A percentile compares a stretch with the other conserved stretches of the same genome.
phyloP scores from a whole-genome alignment of 2,888 invertebrate genomes.

The Chrysina gloriosa region DNA sequence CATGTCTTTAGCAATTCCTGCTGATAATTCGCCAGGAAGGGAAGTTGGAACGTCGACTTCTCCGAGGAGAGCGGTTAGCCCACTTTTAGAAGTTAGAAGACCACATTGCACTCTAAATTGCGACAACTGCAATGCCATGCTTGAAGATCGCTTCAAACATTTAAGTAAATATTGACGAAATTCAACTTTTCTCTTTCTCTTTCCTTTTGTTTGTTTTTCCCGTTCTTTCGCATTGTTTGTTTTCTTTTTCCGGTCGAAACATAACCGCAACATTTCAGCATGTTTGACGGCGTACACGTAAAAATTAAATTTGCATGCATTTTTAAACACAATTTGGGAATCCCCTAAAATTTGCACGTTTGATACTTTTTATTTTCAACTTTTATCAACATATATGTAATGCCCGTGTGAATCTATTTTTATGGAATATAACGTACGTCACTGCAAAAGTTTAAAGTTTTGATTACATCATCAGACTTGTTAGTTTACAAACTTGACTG shows the following conservation, averaged over 20 bases:
- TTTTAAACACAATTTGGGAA: too few species aligned
- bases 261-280: not conserved
- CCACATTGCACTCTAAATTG: constrained; percentile 81
- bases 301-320: not conserved
- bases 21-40: constrained; percentile 61
- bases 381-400: too few species aligned
- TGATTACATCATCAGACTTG: too few species aligned
- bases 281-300: not conserved
- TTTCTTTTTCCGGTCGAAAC: not conserved
- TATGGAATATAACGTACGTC: too few species aligned
- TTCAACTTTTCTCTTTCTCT: not conserved
- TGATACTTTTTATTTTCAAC: too few species aligned
- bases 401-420: too few species aligned
- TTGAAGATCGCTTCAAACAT: constrained; percentile 77
- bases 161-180: constrained; percentile 61
- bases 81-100: constrained; percentile 75
- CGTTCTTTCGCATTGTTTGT: not conserved
- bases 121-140: constrained; percentile 75
- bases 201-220: not conserved
- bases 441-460: too few species aligned
- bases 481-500: too few species aligned
- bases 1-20: constrained; percentile 72
- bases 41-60: constrained; percentile 69
- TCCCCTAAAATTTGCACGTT: too few species aligned
- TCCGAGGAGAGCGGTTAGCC: constrained; percentile 76